These are phyloP conservation scores for Vanessa atalanta DNA, from an alignment of 1,140 invertebrate genomes.

Conservation along the genomic window DNA sequence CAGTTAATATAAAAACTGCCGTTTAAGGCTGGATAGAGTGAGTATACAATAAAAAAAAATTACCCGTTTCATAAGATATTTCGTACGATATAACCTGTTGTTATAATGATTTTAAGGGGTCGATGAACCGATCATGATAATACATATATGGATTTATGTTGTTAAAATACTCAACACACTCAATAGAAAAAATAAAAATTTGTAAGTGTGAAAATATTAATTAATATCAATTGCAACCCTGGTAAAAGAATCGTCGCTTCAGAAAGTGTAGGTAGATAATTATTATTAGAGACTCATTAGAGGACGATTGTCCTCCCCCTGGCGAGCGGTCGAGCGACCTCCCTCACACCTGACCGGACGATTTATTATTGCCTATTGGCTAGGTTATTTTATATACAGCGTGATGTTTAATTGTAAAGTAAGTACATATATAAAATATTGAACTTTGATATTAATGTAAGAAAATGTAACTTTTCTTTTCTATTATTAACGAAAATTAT, in stretches of 20 bases:
- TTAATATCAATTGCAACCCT: slow-evolving; percentile 49
- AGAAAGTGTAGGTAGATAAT: slow-evolving; percentile 79
- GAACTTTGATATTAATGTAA: background rate
- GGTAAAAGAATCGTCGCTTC: slow-evolving; percentile 55
- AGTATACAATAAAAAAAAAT: too few relatives aligned
- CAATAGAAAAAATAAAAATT: too few relatives aligned
- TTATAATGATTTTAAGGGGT: too few relatives aligned
- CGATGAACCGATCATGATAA: too few relatives aligned
- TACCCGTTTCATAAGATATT: too few relatives aligned
- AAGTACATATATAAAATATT: background rate
- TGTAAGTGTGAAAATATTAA: background rate
- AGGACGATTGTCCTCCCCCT: slow-evolving; percentile 67
- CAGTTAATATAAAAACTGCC: too few relatives aligned
- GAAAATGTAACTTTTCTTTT: background rate
- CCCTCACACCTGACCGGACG: slow-evolving; percentile 68
- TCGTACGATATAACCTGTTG: too few relatives aligned
- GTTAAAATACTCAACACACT: too few relatives aligned
- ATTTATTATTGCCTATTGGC: slow-evolving; percentile 64
- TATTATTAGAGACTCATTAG: slow-evolving; percentile 78
- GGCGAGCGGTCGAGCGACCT: slow-evolving; percentile 29
- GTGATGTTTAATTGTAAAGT: slow-evolving; percentile 24
- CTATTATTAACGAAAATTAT: too few relatives aligned
- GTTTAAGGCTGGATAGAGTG: too few relatives aligned
- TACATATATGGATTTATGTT: too few relatives aligned
- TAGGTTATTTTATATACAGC: slow-evolving; percentile 56